phyloP scores from a whole-genome alignment of 1,140 invertebrate species.

The Zaprionus kolodkinae region DNA sequence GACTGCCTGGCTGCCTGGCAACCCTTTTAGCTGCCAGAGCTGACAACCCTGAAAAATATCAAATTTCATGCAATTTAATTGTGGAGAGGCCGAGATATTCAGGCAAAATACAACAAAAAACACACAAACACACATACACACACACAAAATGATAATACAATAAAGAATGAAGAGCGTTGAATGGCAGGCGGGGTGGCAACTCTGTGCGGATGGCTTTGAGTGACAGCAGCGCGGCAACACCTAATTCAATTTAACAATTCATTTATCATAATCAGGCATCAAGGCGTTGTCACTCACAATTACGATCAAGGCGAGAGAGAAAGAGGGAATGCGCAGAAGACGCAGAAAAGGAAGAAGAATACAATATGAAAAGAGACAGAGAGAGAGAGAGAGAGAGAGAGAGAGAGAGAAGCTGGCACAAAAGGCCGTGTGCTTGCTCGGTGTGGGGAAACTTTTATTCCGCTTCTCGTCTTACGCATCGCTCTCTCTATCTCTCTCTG shows the following conservation, averaged over 20 bases:
- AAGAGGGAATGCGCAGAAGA: neutral
- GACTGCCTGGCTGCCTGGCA: constrained; percentile 22
- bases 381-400: neutral
- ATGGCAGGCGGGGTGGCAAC: constrained; percentile 35
- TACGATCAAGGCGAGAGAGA: constrained; percentile 61
- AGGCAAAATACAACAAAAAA: constrained; percentile 5
- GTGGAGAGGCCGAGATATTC: constrained; percentile 59
- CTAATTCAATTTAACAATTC: constrained; percentile 83
- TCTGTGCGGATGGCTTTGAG: constrained; percentile 68
- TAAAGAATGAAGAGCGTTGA: constrained; percentile 6
- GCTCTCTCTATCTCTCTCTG: neutral
- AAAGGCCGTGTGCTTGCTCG: constrained; percentile 27
- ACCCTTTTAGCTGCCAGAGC: constrained; percentile 55
- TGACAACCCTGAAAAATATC: constrained; percentile 67
- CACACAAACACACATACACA: constrained; percentile 11
- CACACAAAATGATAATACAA: neutral
- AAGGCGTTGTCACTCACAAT: constrained; percentile 82
- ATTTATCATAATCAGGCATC: constrained; percentile 83
- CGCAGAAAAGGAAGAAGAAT: neutral
- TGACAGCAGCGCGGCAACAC: constrained; percentile 78
- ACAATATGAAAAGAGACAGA: constrained; percentile 26
- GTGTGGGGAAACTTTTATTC: constrained; percentile 39
- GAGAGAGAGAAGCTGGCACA: constrained; percentile 34
- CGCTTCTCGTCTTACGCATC: constrained; percentile 61
- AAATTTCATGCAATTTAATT: constrained; percentile 83